phyloP scores from a whole-genome alignment of 2,888 invertebrate species.

The Andricus curvator region DNA sequence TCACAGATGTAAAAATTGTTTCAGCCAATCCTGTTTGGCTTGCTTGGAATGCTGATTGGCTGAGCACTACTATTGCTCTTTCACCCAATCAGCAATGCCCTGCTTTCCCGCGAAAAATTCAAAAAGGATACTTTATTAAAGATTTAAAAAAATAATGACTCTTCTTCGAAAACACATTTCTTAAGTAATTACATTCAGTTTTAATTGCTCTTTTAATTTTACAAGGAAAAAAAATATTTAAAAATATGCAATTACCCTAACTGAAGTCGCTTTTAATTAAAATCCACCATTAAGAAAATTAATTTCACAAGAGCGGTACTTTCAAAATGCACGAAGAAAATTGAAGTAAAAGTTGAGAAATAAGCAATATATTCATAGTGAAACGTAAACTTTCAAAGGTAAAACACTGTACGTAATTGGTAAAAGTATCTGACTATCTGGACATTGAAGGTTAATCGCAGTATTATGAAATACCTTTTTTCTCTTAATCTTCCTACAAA shows the following conservation, averaged over 20 bases:
- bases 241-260: not conserved
- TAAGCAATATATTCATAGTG: not conserved
- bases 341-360: not conserved
- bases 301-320: not conserved
- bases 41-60: too few species aligned
- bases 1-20: too few species aligned
- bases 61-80: too few species aligned
- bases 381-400: not conserved
- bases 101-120: too few species aligned
- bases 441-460: not conserved
- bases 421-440: slow-evolving; percentile 12
- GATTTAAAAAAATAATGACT: too few species aligned
- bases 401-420: not conserved
- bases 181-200: too few species aligned
- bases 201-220: too few species aligned
- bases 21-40: too few species aligned
- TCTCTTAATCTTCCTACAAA: slow-evolving; percentile 13
- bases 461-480: not conserved
- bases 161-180: too few species aligned
- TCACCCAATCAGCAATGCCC: too few species aligned
- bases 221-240: too few species aligned
- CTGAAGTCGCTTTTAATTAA: not conserved
- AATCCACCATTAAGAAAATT: not conserved
- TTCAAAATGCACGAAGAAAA: not conserved
- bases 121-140: too few species aligned